A percentile compares a stretch with the other conserved stretches of the same genome.
These are phyloP conservation scores for Euura lappo DNA, from an alignment of 1,140 invertebrate genomes.

Conservation along the genomic window DNA sequence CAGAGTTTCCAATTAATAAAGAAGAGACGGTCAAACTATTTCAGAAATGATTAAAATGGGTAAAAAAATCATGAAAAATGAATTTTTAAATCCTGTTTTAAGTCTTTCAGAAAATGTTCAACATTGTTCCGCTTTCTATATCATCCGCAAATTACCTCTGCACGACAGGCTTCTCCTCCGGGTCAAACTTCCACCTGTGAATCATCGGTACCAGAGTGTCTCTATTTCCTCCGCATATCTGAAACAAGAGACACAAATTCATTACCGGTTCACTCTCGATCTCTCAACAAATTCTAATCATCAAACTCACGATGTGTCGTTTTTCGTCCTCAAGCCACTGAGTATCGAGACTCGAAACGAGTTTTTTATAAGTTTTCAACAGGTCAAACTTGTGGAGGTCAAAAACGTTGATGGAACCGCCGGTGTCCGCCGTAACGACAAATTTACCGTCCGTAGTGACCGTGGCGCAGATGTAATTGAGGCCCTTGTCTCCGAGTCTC, in stretches of 20 bases:
- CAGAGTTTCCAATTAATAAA: no score
- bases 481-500: conserved; percentile 30
- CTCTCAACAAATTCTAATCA: not conserved
- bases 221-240: conserved; percentile 51
- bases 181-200: conserved; percentile 47
- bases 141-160: not conserved
- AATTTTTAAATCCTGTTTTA: not conserved
- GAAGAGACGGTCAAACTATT: no score
- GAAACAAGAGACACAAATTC: conserved; percentile 17
- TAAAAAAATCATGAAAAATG: conserved; percentile 3
- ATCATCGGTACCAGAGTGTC: conserved; percentile 39
- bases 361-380: conserved; percentile 50
- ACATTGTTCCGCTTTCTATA: not conserved
- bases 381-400: conserved; percentile 30
- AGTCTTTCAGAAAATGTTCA: not conserved
- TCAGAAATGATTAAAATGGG: not conserved
- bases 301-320: conserved; percentile 44
- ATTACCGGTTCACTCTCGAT: no score
- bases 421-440: conserved; percentile 48
- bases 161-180: conserved; percentile 29
- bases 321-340: conserved; percentile 44
- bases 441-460: conserved; percentile 53
- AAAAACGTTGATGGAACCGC: conserved; percentile 46
- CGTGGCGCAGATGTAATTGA: conserved; percentile 41
- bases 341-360: conserved; percentile 48